Evolutionary conservation across 2,797 vertebrate genomes (phyloP).

Genomic region (Enteromius viviparus): DNA sequence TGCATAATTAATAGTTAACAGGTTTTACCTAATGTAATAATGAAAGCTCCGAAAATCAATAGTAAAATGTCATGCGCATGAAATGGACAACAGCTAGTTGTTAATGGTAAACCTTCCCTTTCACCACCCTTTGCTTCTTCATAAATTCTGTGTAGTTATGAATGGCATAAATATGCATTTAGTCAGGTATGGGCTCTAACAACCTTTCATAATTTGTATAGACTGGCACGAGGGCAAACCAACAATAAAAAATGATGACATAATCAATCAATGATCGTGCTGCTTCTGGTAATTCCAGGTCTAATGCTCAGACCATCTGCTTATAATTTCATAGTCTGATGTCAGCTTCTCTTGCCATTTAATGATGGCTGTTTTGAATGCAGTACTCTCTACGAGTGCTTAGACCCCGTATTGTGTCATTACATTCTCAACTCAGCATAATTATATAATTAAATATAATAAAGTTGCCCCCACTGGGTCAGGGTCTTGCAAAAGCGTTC

Average conservation of each 20-base stretch:
- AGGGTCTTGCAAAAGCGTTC: constrained; percentile 45
- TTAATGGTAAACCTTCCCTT: background rate
- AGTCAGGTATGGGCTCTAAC: background rate
- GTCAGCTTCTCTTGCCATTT: constrained; percentile 27
- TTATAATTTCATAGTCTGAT: constrained; percentile 27
- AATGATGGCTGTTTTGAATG: constrained; percentile 38
- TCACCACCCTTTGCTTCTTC: background rate
- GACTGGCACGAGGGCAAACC: background rate
- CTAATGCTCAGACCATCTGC: background rate
- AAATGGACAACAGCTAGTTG: background rate
- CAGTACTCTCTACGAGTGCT: constrained; percentile 21
- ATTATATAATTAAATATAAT: constrained; percentile 67
- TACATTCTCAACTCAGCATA: constrained; percentile 69
- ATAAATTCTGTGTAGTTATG: background rate
- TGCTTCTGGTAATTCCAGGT: constrained; percentile 15
- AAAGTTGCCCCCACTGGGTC: constrained; percentile 71
- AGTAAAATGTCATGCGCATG: background rate
- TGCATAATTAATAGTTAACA: too few species aligned
- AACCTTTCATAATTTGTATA: background rate
- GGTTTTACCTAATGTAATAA: too few species aligned
- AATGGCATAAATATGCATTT: background rate
- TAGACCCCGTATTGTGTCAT: constrained; percentile 55
- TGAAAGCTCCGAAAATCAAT: background rate
- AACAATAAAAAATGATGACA: background rate
- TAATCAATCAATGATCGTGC: constrained; percentile 2